These are phyloP conservation scores for Hemichromis elongatus DNA, from an alignment of 2,113 vertebrate species.

Conservation along the genomic window DNA sequence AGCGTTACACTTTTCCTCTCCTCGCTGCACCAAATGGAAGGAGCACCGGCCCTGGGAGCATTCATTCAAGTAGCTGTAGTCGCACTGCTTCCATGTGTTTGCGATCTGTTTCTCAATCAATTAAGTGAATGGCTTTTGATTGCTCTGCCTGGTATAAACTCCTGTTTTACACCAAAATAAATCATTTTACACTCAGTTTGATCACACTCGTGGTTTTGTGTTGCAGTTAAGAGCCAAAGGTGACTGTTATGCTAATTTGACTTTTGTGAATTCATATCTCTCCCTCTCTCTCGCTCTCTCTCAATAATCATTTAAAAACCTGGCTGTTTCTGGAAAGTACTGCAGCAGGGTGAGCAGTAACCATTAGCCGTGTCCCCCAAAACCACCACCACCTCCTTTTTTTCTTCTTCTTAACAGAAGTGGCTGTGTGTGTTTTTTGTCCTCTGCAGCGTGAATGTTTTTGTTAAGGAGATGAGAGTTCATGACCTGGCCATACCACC, in stretches of 20 bases:
- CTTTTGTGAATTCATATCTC: constrained; percentile 8
- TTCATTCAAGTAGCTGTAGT: neutral
- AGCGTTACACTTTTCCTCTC: neutral
- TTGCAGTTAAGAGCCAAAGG: neutral
- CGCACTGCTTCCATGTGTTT: neutral
- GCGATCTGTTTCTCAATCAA: neutral
- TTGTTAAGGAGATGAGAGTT: constrained; percentile 74
- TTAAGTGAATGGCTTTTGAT: neutral
- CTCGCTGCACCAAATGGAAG: neutral
- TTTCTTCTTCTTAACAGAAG: constrained; percentile 25
- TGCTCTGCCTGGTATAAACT: neutral
- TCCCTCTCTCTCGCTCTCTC: neutral
- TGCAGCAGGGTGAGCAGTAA: constrained; percentile 17
- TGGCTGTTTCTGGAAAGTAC: constrained; percentile 21
- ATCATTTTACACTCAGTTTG: neutral
- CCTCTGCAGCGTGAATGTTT: constrained; percentile 69
- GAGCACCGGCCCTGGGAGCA: neutral
- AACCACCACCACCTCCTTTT: neutral
- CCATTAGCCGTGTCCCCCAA: constrained; percentile 14
- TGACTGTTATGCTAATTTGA: constrained; percentile 21
- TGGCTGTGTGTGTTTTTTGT: constrained; percentile 65
- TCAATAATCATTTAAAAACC: constrained; percentile 3
- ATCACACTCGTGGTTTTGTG: neutral
- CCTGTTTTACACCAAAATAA: neutral
- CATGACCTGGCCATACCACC: constrained; percentile 69